phyloP scores from a whole-genome alignment of 2,888 invertebrate species.

The Macaria liturata region DNA sequence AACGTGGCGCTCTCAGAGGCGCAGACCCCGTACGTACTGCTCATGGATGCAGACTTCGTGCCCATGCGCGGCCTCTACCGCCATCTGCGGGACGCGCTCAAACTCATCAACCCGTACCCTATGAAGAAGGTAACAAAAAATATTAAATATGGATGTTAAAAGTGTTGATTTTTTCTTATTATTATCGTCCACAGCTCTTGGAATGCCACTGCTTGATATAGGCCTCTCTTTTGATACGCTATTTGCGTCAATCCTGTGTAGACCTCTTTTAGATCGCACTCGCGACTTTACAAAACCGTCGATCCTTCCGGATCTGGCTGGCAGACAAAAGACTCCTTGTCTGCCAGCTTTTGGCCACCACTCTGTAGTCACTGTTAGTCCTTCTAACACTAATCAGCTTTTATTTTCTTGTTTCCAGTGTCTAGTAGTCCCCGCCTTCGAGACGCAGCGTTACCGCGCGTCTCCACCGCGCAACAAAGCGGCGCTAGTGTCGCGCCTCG shows the following conservation, averaged over 20 bases:
- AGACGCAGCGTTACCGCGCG: conserved; percentile 92
- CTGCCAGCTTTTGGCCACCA: no score
- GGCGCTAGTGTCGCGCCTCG: conserved; percentile 88
- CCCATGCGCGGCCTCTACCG: conserved; percentile 93
- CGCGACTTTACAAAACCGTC: no score
- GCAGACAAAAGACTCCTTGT: no score
- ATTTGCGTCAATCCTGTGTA: no score
- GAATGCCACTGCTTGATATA: no score
- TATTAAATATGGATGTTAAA: no score
- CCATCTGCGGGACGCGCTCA: conserved; percentile 85
- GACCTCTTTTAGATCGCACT: no score
- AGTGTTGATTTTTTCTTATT: no score
- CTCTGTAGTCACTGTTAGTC: no score
- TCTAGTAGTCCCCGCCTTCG: conserved; percentile 94
- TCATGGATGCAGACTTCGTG: conserved; percentile 95
- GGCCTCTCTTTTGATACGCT: no score
- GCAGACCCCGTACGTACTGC: conserved; percentile 92
- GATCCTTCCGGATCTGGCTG: no score
- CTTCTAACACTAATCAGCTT: not conserved
- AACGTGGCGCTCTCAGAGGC: conserved; percentile 93
- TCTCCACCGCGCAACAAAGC: conserved; percentile 90
- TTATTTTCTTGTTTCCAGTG: conserved; percentile 58
- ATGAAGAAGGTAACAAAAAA: conserved; percentile 78
- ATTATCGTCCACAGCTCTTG: no score
- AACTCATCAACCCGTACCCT: conserved; percentile 84